Base-by-base conservation (phyloP, 2,113 vertebrate genomes). In the Psittacula cyanocephala region DNA sequence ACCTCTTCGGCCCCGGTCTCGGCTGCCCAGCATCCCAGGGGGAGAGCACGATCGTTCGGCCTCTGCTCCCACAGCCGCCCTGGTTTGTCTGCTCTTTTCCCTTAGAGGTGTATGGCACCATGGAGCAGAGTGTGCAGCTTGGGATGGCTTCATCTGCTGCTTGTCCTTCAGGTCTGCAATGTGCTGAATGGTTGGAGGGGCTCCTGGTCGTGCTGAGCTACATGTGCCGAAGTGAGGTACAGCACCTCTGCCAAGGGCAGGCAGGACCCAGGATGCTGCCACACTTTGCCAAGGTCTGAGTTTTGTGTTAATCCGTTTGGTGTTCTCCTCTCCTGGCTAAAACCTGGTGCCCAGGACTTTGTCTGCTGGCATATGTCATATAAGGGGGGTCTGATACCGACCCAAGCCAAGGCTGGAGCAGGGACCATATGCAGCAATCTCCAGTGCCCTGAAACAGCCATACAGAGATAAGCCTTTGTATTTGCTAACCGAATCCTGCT, bases 401-500 rank as follows among this genome's bases (percentile, higher is more conserved):
- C 25, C 85, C 29, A 17, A 31, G 72, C 53, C 69, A 39, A 18
- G 70, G 74, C 50, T 79, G 82, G 62, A 55, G 70, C 50, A 41
- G 74, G 37, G n/a, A 68, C 70, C 47, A 8, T 52, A 22, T 68
- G 82, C 50, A 46, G 79, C 88, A 62, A 0, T 8, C 52, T 59
- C 89, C 3, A 10, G 46, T 31, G n/a, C 41, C 67, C 49, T 59
- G 35, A 65, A 63, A 31, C 37, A 46, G 3, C 6, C 17, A 44
- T 7, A 13, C 2, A 4, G 62, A 57, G 18, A 0, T 0, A 15
- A 15, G 25, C 46, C 20, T 85, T 47, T 43, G 80, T 49, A 0
- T 69, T 13, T 69, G 81, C 60, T 6, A 28, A 43, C 47, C 86
- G 44, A 64, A 68, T 7, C 81, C 57, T 64, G n/a, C 35, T 85